These are phyloP conservation scores for Hirudo medicinalis DNA, from an alignment of 1,140 invertebrate species.

Conservation along the genomic window DNA sequence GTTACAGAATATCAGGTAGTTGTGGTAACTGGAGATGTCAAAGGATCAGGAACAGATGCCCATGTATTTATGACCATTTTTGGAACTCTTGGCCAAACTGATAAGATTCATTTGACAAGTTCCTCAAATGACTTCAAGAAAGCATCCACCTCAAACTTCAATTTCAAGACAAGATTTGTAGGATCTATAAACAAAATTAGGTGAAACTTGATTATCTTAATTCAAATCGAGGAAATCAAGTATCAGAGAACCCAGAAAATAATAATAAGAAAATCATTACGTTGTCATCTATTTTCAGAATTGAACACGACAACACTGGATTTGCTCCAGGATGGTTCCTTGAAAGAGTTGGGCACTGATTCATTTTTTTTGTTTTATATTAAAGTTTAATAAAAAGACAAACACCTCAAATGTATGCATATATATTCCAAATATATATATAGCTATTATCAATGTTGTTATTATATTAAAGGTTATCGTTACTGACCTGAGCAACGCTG, in stretches of 20 bases:
- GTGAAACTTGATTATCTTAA: neutral
- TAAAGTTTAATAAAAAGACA: neutral
- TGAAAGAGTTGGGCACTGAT: constrained; percentile 33
- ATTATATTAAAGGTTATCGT: constrained; percentile 34
- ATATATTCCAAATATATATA: neutral
- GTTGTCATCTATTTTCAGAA: constrained; percentile 23
- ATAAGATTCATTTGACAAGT: constrained; percentile 33
- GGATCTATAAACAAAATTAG: constrained; percentile 38
- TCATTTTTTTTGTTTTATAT: no score
- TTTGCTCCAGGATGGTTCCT: constrained; percentile 39
- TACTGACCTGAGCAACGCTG: constrained; percentile 35
- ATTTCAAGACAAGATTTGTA: constrained; percentile 35
- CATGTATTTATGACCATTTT: constrained; percentile 38
- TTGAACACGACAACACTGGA: constrained; percentile 42
- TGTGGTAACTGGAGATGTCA: constrained; percentile 37
- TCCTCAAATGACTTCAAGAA: constrained; percentile 9
- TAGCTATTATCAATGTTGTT: neutral
- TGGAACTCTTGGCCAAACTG: constrained; percentile 36
- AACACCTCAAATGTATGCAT: neutral
- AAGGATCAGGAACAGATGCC: constrained; percentile 39
- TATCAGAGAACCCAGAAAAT: neutral
- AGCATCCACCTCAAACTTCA: constrained; percentile 32
- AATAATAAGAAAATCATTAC: neutral
- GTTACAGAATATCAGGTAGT: constrained; percentile 34
- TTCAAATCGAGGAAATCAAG: neutral